Percentiles rank a stretch among this genome's conserved stretches.
Conservation (phyloP, 2,888 invertebrate genomes). For the Plagodis dolabraria region DNA sequence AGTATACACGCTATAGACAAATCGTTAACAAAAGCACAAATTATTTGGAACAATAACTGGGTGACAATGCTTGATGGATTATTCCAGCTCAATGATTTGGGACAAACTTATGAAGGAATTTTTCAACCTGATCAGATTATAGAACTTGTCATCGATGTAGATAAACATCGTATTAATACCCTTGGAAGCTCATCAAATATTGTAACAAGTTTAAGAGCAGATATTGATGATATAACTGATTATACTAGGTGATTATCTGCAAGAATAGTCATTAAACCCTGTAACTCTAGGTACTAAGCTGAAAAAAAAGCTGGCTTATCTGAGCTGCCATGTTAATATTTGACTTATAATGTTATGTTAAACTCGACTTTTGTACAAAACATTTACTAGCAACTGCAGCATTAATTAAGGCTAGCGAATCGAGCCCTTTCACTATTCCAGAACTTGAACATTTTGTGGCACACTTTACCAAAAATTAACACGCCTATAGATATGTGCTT, state of each 20-base stretch:
- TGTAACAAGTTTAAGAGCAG: conserved; percentile 36
- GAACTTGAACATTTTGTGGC: too few relatives aligned
- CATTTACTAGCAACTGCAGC: too few relatives aligned
- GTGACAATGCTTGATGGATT: conserved; percentile 92
- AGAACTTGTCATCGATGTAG: conserved; percentile 49
- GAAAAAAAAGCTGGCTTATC: too few relatives aligned
- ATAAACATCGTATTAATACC: conserved; percentile 25
- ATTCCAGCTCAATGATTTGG: conserved; percentile 90
- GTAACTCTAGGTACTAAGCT: too few relatives aligned
- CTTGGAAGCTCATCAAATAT: conserved; percentile 18
- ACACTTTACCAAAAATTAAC: too few relatives aligned
- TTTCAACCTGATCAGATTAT: conserved; percentile 83
- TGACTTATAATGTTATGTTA: too few relatives aligned
- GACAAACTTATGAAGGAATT: conserved; percentile 84
- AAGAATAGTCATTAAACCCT: too few relatives aligned
- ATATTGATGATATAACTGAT: conserved; percentile 38
- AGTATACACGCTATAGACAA: conserved; percentile 50
- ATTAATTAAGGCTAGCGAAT: too few relatives aligned
- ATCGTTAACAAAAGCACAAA: conserved; percentile 55
- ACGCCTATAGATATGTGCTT: too few relatives aligned
- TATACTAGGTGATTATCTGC: conserved; percentile 43
- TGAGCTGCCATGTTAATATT: too few relatives aligned
- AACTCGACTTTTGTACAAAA: too few relatives aligned
- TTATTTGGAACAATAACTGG: conserved; percentile 91
- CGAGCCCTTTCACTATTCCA: too few relatives aligned